Evolutionary conservation across 2,797 vertebrate genomes (phyloP).

Genomic region (Chaunax sp.): DNA sequence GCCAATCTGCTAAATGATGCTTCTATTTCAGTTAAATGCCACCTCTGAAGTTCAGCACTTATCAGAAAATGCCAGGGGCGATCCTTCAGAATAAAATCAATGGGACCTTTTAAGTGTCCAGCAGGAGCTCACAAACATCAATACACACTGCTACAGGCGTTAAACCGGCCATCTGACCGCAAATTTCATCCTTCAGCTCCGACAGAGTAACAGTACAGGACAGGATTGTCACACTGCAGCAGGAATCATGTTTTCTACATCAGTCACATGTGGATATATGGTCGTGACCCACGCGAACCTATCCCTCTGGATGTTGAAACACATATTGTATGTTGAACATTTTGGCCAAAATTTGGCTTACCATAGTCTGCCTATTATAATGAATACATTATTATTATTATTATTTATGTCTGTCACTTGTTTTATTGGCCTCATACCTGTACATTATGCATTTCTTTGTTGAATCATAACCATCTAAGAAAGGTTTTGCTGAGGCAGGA

Average conservation of each 20-base stretch:
- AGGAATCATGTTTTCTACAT: too few species aligned
- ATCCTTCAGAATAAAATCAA: constrained; percentile 25
- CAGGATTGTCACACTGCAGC: neutral
- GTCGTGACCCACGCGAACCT: too few species aligned
- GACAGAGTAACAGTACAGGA: neutral
- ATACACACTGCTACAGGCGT: neutral
- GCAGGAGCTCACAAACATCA: constrained; percentile 3
- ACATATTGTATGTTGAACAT: too few species aligned
- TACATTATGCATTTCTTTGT: neutral
- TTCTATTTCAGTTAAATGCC: constrained; percentile 50
- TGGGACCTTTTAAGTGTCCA: neutral
- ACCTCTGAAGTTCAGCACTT: constrained; percentile 41
- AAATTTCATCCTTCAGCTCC: neutral
- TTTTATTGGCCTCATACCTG: neutral
- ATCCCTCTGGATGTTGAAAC: too few species aligned
- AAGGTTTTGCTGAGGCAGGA: too few species aligned
- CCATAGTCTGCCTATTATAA: too few species aligned
- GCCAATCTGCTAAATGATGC: constrained; percentile 40
- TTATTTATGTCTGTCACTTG: too few species aligned
- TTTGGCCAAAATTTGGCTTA: too few species aligned
- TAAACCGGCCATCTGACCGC: neutral
- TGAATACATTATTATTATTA: too few species aligned
- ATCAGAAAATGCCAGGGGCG: constrained; percentile 39
- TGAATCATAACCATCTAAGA: too few species aligned
- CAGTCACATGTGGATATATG: too few species aligned